Conservation (phyloP, 1,140 invertebrate genomes). For the Melitaea cinxia region DNA sequence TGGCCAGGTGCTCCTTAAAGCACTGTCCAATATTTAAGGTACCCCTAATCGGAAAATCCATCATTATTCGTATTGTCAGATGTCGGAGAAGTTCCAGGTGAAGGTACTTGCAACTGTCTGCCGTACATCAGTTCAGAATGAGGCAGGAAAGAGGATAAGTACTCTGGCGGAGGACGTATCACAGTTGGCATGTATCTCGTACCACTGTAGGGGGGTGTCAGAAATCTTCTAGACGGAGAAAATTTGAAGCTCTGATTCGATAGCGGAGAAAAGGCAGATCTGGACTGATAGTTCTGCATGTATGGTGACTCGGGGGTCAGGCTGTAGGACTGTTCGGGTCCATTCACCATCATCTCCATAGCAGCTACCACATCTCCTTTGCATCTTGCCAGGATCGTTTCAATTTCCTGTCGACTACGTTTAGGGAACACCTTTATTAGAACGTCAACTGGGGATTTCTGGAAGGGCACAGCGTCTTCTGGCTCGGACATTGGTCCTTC, state of each 20-base stretch:
- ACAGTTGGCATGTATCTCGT: slow-evolving; percentile 91
- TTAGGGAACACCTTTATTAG: slow-evolving; percentile 90
- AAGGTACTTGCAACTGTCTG: slow-evolving; percentile 69
- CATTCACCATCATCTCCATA: slow-evolving; percentile 93
- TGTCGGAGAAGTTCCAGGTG: slow-evolving; percentile 75
- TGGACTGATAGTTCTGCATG: slow-evolving; percentile 71
- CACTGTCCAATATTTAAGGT: slow-evolving; percentile 59
- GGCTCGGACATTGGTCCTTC: slow-evolving; percentile 45
- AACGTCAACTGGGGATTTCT: slow-evolving; percentile 78
- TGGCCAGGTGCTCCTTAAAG: slow-evolving; percentile 38
- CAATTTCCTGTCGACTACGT: slow-evolving; percentile 91
- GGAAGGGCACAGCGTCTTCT: slow-evolving; percentile 58
- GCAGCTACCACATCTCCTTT: slow-evolving; percentile 94
- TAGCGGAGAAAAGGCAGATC: slow-evolving; percentile 89
- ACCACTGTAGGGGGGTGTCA: slow-evolving; percentile 89
- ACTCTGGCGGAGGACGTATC: slow-evolving; percentile 84
- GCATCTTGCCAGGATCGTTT: slow-evolving; percentile 89
- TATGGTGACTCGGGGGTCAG: slow-evolving; percentile 72
- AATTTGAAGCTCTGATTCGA: slow-evolving; percentile 83
- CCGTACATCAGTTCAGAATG: slow-evolving; percentile 76
- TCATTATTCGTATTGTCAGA: slow-evolving; percentile 80
- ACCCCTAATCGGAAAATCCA: slow-evolving; percentile 77
- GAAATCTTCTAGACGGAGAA: slow-evolving; percentile 85
- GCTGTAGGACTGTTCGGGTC: slow-evolving; percentile 76
- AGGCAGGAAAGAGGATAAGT: slow-evolving; percentile 73